Percentiles rank a stretch among this genome's conserved stretches.
Conservation (phyloP, 2,888 invertebrate genomes). For the Koerneria pararmatus region DNA sequence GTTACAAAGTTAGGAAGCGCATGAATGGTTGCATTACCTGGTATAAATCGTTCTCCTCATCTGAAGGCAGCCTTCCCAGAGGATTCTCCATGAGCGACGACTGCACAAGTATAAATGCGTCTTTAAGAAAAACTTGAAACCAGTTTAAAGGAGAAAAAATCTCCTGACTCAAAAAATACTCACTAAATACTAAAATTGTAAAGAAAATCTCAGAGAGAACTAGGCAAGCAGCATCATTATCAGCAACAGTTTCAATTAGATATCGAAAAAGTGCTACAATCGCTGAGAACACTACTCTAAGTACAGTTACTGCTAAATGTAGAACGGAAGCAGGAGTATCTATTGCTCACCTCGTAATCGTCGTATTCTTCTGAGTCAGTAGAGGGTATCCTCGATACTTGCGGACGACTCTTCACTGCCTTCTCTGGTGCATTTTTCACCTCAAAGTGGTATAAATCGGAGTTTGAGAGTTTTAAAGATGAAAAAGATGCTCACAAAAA, state of each 20-base stretch:
- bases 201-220: not conserved
- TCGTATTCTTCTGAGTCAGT: slow-evolving; percentile 47
- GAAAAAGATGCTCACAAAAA: not conserved
- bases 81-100: slow-evolving; percentile 17
- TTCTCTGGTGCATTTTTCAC: slow-evolving; percentile 47
- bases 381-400: slow-evolving; percentile 26
- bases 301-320: too few relatives aligned
- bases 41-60: slow-evolving; percentile 42
- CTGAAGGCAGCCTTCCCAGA: slow-evolving; percentile 46
- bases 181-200: not conserved
- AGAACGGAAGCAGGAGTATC: too few relatives aligned
- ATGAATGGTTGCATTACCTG: too few relatives aligned
- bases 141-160: too few relatives aligned
- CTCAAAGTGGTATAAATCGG: slow-evolving; percentile 29
- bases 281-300: too few relatives aligned
- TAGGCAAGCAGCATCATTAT: too few relatives aligned
- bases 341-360: slow-evolving; percentile 49
- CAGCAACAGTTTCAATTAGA: too few relatives aligned
- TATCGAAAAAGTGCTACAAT: too few relatives aligned
- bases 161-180: too few relatives aligned
- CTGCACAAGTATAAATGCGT: not conserved
- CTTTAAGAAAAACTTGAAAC: too few relatives aligned
- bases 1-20: too few relatives aligned
- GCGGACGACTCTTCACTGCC: slow-evolving; percentile 32
- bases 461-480: not conserved